Percentiles rank a stretch among this genome's conserved stretches.
These are phyloP conservation scores for Diglossa brunneiventris DNA, from an alignment of 2,113 vertebrate species.

Conservation along the genomic window DNA sequence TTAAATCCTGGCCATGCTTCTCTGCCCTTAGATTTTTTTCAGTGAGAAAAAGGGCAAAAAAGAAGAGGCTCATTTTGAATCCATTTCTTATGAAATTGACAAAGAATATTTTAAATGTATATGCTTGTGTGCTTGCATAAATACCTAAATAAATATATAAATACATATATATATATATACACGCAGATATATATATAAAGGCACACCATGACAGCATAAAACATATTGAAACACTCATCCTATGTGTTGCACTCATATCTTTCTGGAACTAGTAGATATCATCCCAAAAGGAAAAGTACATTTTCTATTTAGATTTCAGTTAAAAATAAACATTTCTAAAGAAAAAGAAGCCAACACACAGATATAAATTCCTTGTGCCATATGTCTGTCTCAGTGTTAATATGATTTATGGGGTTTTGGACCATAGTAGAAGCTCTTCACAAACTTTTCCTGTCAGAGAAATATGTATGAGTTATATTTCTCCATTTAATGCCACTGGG, in stretches of 20 bases:
- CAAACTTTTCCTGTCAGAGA: not conserved
- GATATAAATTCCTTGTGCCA: not conserved
- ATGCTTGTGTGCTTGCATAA: not conserved
- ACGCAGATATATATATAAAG: not conserved
- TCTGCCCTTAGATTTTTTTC: not conserved
- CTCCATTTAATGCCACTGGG: not conserved
- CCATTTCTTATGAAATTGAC: not conserved
- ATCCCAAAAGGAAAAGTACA: not conserved
- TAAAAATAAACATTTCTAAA: not conserved
- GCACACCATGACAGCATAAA: not conserved
- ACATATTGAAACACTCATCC: not conserved
- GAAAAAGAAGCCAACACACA: fast-evolving
- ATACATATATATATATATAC: too few species aligned
- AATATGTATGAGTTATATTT: not conserved
- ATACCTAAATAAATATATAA: not conserved
- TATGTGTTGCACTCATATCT: not conserved
- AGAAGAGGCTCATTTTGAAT: fast-evolving
- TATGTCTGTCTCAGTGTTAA: not conserved
- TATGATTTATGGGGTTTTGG: not conserved
- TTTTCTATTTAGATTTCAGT: not conserved
- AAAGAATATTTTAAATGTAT: not conserved
- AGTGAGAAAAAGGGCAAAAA: not conserved
- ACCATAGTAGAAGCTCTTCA: not conserved
- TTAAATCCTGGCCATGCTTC: not conserved
- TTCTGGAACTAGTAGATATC: not conserved